phyloP scores from a whole-genome alignment of 2,113 vertebrate species.

The Tenebrosternarchus preto region DNA sequence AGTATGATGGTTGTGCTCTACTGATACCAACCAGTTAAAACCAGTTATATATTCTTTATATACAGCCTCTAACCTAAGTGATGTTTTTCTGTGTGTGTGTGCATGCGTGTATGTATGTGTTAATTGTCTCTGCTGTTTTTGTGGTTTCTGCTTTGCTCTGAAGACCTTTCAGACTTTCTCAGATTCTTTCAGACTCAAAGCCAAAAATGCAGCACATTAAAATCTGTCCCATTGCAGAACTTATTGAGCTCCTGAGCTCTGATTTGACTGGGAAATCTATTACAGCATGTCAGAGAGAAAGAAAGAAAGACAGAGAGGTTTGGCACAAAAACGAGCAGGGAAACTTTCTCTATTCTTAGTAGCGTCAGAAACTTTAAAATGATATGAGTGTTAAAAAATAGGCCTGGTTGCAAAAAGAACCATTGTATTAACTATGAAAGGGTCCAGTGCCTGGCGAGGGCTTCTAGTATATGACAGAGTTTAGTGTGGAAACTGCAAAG shows the following conservation, averaged over 20 bases:
- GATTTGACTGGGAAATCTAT: slow-evolving; percentile 55
- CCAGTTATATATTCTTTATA: too few species aligned
- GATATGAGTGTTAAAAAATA: slow-evolving; percentile 13
- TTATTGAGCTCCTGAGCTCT: slow-evolving; percentile 33
- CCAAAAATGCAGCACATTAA: slow-evolving; percentile 60
- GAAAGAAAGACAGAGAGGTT: not conserved
- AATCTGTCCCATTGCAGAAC: slow-evolving; percentile 61
- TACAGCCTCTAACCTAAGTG: too few species aligned
- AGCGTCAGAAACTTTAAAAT: slow-evolving; percentile 8
- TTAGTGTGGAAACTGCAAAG: too few species aligned
- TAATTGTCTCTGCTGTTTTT: slow-evolving; percentile 16
- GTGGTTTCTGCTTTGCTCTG: slow-evolving; percentile 66
- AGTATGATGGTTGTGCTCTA: too few species aligned
- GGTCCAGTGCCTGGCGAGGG: not conserved
- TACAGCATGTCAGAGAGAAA: slow-evolving; percentile 22
- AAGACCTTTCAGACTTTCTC: slow-evolving; percentile 62
- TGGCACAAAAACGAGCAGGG: slow-evolving; percentile 17
- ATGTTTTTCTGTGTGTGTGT: not conserved
- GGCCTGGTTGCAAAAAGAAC: not conserved
- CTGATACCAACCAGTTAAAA: not conserved
- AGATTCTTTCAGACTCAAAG: slow-evolving; percentile 37
- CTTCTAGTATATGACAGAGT: not conserved
- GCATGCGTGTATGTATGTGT: not conserved
- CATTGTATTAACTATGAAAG: not conserved
- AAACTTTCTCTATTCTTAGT: slow-evolving; percentile 21